Evolutionary conservation across 2,888 invertebrate species (phyloP).

Genomic region (Melieria crassipennis): DNA sequence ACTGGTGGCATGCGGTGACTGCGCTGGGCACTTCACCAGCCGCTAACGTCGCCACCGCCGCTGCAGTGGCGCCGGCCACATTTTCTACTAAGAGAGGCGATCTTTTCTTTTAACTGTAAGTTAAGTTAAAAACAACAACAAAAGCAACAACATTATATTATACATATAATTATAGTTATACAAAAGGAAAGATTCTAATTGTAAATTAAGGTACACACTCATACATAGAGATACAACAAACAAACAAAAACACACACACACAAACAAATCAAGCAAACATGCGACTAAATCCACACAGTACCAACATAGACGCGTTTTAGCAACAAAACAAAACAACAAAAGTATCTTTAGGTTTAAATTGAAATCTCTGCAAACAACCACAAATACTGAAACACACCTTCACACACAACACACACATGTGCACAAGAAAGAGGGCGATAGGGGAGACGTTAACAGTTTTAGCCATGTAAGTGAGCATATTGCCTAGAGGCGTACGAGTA

Average conservation of each 20-base stretch:
- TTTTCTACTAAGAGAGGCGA: slow-evolving; percentile 57
- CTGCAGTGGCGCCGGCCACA: slow-evolving; percentile 22
- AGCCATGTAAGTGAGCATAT: too few species aligned
- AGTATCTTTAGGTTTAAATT: slow-evolving; percentile 29
- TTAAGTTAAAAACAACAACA: slow-evolving; percentile 30
- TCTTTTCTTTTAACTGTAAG: slow-evolving; percentile 56
- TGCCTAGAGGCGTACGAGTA: too few species aligned
- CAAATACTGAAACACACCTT: too few species aligned
- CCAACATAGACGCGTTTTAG: too few species aligned
- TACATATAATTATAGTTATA: slow-evolving; percentile 40
- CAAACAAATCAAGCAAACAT: neutral
- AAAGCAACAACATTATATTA: slow-evolving; percentile 22
- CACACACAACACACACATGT: neutral
- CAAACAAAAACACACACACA: neutral
- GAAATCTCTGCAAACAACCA: too few species aligned
- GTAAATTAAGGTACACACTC: slow-evolving; percentile 10
- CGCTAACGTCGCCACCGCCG: slow-evolving; percentile 36
- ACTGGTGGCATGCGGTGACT: slow-evolving; percentile 44
- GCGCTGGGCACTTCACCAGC: slow-evolving; percentile 31
- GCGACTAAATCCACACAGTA: too few species aligned
- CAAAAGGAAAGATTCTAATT: slow-evolving; percentile 20
- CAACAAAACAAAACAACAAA: neutral
- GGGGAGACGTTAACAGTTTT: neutral
- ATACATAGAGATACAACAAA: slow-evolving; percentile 18
- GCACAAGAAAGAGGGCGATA: neutral